phyloP scores from a whole-genome alignment of 2,888 invertebrate genomes.

The Baronia brevicornis region DNA sequence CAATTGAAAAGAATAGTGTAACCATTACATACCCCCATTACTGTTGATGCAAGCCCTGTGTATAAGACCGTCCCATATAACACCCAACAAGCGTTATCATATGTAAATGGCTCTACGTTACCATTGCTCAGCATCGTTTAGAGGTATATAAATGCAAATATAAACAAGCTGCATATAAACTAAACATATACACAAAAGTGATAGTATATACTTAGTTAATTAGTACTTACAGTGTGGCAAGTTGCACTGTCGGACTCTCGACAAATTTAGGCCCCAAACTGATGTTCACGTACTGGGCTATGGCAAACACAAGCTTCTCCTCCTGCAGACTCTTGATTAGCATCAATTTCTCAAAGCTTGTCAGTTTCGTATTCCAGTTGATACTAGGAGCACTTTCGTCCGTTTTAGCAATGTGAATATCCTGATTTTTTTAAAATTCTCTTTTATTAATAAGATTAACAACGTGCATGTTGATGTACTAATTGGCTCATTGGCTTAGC shows the following conservation, averaged over 20 bases:
- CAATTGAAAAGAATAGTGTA: too few species aligned
- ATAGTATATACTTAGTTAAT: background rate
- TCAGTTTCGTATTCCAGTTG: constrained; percentile 79
- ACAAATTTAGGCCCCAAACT: constrained; percentile 87
- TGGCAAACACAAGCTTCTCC: constrained; percentile 87
- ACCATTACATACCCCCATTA: too few species aligned
- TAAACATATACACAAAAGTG: constrained; percentile 1
- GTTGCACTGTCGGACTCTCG: constrained; percentile 85
- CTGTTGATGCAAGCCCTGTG: too few species aligned
- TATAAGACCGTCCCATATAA: too few species aligned
- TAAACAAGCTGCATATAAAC: background rate
- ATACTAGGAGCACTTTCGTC: constrained; percentile 36
- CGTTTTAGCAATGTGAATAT: constrained; percentile 69
- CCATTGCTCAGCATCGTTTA: too few species aligned
- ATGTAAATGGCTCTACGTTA: too few species aligned
- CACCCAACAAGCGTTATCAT: too few species aligned
- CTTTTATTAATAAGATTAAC: background rate
- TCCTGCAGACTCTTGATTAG: constrained; percentile 84
- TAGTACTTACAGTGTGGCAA: constrained; percentile 77
- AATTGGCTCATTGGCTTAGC: background rate
- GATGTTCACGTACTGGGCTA: constrained; percentile 85
- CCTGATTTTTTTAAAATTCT: constrained; percentile 66
- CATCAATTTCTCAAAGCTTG: constrained; percentile 87
- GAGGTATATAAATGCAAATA: too few species aligned
- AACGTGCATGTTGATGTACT: background rate